A percentile compares a stretch with the other conserved stretches of the same genome.
These are phyloP conservation scores for Hylia prasina DNA, from an alignment of 2,113 vertebrate species.

Conservation along the genomic window DNA sequence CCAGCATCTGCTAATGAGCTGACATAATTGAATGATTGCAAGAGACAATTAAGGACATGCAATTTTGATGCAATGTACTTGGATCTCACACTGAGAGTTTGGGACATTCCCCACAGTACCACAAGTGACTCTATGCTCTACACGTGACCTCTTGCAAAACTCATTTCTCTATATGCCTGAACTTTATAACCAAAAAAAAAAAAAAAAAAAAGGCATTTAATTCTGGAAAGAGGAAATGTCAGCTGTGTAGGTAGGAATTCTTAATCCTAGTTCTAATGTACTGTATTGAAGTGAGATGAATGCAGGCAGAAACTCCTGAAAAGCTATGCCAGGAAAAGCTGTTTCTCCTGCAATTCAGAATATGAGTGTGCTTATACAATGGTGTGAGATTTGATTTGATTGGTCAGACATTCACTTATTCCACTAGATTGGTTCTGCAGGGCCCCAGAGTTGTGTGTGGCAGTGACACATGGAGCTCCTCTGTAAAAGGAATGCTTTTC, in stretches of 20 bases:
- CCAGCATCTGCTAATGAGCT: neutral
- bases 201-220: accelerated
- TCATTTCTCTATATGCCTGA: neutral
- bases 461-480: neutral
- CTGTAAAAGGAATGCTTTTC: neutral
- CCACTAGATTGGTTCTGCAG: neutral
- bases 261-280: neutral
- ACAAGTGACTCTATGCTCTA: neutral
- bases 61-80: neutral
- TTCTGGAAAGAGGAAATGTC: neutral
- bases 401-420: neutral
- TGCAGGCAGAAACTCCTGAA: neutral
- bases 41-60: neutral
- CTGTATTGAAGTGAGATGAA: neutral
- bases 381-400: neutral
- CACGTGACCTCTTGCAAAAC: neutral
- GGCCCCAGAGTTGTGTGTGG: neutral
- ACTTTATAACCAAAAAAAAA: neutral
- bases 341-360: neutral
- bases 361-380: neutral
- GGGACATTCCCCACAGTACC: neutral
- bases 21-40: neutral
- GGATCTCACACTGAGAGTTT: neutral
- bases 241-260: neutral
- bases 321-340: neutral